Percentiles rank a stretch among this genome's conserved stretches.
phyloP scores from a whole-genome alignment of 2,888 invertebrate genomes.

The Corbicula japonica region DNA sequence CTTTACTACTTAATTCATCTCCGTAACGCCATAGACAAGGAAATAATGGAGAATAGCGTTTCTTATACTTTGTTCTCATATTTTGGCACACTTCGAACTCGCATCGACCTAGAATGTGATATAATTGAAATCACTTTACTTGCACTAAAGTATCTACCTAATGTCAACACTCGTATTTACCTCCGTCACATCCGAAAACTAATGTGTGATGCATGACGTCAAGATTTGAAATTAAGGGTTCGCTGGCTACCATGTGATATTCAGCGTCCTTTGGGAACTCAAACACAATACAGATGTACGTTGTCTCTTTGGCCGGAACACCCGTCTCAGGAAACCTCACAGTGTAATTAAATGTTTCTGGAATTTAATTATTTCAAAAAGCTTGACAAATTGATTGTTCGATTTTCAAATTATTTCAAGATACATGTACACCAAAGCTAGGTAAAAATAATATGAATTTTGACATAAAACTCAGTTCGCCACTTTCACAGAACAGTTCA shows the following conservation, averaged over 20 bases:
- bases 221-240: too few relatives aligned
- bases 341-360: conserved; percentile 53
- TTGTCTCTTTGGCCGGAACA: conserved; percentile 61
- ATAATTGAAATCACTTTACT: neutral
- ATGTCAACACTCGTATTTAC: neutral
- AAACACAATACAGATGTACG: conserved; percentile 68
- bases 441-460: too few relatives aligned
- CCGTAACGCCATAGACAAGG: too few relatives aligned
- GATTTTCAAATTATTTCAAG: too few relatives aligned
- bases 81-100: neutral
- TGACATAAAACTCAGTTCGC: too few relatives aligned
- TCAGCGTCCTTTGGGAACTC: conserved; percentile 46
- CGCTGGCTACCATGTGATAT: conserved; percentile 66
- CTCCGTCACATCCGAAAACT: conserved; percentile 66
- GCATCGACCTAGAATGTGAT: neutral
- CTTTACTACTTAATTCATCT: too few relatives aligned
- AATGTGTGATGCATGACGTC: conserved; percentile 75
- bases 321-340: conserved; percentile 42
- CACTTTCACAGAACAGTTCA: too few relatives aligned
- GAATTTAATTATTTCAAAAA: neutral
- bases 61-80: neutral
- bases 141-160: neutral
- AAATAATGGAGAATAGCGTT: neutral
- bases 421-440: too few relatives aligned
- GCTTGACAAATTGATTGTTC: too few relatives aligned